Evolutionary conservation across 2,888 invertebrate genomes (phyloP), one percentile per base, ranked within the genome.

Genomic region (Acanthopleura granulata): DNA sequence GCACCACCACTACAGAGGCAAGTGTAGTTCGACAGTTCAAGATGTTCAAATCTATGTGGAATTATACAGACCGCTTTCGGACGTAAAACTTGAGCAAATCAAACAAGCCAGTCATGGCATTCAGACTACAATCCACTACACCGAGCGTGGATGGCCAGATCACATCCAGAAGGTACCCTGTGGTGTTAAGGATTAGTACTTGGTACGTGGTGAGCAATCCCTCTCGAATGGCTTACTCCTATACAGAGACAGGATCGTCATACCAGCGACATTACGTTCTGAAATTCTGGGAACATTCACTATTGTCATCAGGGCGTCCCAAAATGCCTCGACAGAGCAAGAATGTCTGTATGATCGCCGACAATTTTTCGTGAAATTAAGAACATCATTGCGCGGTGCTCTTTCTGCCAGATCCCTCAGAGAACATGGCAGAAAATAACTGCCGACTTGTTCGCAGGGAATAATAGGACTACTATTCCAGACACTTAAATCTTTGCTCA

Each of bases 171-270:
- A 62, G 6, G 73, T 72, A 18, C 27, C 30, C 16, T 15, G 51
- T 15, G 14, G 14, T 51, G 51, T 51, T n/a, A n/a, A n/a, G n/a
- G n/a, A n/a, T n/a, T n/a, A n/a, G n/a, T n/a, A 27, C 14, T 27
- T 22, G 70, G 22, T 15, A 12, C 22, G 70, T 29, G 11, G 14
- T 12, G 27, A 12, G 30, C 9, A 62, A n/a, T 40, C 14, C 57
- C 74, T 12, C 77, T 81, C 12, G 82, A 75, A 75, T 82, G 81
- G 80, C 80, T 80, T 27, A 50, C 69, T 1, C n/a, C n/a, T n/a
- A n/a, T n/a, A n/a, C n/a, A n/a, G n/a, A n/a, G n/a, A n/a, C n/a
- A n/a, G n/a, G n/a, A n/a, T n/a, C n/a, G n/a, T n/a, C n/a, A n/a
- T n/a, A n/a, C n/a, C n/a, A n/a, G n/a, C n/a, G n/a, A n/a, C n/a